Evolutionary conservation across 2,113 vertebrate genomes (phyloP).

Genomic region (Campylorhamphus procurvoides): DNA sequence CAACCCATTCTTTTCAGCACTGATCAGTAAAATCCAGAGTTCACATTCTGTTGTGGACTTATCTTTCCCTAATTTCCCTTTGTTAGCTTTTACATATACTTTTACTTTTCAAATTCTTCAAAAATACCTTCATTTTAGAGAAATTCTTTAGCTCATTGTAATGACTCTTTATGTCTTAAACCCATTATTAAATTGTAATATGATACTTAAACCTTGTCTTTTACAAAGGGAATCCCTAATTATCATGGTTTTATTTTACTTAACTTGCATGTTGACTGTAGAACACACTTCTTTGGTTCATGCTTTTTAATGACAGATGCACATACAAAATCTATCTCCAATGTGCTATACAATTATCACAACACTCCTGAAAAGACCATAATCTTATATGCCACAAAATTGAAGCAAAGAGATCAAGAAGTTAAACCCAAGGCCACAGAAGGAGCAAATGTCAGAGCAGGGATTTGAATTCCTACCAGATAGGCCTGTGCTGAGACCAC

Average conservation of each 20-base stretch:
- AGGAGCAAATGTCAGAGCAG: constrained; percentile 58
- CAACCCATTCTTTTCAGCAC: not conserved
- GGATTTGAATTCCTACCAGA: constrained; percentile 38
- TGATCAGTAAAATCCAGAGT: not conserved
- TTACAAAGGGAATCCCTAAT: not conserved
- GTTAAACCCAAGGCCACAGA: constrained; percentile 60
- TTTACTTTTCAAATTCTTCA: not conserved
- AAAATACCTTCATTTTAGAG: not conserved
- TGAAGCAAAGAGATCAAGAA: constrained; percentile 22
- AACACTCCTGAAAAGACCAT: constrained; percentile 29
- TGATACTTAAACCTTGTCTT: not conserved
- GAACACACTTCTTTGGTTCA: not conserved
- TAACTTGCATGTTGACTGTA: not conserved
- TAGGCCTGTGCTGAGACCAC: constrained; percentile 66
- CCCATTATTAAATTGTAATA: not conserved
- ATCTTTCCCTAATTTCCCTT: not conserved
- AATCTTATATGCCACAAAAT: not conserved
- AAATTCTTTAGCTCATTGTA: not conserved
- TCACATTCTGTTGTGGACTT: not conserved
- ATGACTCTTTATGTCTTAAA: not conserved
- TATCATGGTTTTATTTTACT: not conserved
- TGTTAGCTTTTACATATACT: not conserved
- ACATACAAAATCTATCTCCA: not conserved
- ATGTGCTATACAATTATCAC: constrained; percentile 51
- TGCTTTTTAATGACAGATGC: not conserved